Conservation (phyloP, 2,797 vertebrate genomes). For the Geotrypetes seraphini region DNA sequence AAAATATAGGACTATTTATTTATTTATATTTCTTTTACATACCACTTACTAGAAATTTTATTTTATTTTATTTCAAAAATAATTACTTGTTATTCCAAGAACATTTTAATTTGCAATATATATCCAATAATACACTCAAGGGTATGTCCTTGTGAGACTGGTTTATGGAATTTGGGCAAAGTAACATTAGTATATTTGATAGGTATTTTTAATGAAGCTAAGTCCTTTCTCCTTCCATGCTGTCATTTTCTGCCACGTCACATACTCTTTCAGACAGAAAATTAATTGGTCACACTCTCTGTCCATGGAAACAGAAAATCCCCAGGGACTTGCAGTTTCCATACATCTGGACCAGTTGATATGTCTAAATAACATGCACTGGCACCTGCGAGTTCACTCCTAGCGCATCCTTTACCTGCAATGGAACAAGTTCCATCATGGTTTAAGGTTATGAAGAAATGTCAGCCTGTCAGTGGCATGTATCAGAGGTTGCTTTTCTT, state of each 20-base stretch:
- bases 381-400: background rate
- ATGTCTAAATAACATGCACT: background rate
- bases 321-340: slow-evolving; percentile 38
- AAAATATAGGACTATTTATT: too few relatives aligned
- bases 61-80: too few relatives aligned
- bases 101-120: too few relatives aligned
- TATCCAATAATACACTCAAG: too few relatives aligned
- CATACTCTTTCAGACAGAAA: slow-evolving; percentile 71
- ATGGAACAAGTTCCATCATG: too few relatives aligned
- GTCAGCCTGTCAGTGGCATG: too few relatives aligned
- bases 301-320: slow-evolving; percentile 32
- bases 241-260: slow-evolving; percentile 68
- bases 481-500: too few relatives aligned
- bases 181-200: slow-evolving; percentile 26
- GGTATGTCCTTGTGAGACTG: slow-evolving; percentile 21
- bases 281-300: slow-evolving; percentile 63
- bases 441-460: too few relatives aligned
- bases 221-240: slow-evolving; percentile 38
- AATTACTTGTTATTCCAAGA: too few relatives aligned
- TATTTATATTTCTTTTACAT: too few relatives aligned
- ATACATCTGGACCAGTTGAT: slow-evolving; percentile 26
- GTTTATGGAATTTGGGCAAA: slow-evolving; percentile 15
- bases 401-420: too few relatives aligned
- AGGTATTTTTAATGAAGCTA: slow-evolving; percentile 50
- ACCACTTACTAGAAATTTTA: too few relatives aligned